Conservation (phyloP, 2,888 invertebrate genomes). For the Dasypogon diadema region DNA sequence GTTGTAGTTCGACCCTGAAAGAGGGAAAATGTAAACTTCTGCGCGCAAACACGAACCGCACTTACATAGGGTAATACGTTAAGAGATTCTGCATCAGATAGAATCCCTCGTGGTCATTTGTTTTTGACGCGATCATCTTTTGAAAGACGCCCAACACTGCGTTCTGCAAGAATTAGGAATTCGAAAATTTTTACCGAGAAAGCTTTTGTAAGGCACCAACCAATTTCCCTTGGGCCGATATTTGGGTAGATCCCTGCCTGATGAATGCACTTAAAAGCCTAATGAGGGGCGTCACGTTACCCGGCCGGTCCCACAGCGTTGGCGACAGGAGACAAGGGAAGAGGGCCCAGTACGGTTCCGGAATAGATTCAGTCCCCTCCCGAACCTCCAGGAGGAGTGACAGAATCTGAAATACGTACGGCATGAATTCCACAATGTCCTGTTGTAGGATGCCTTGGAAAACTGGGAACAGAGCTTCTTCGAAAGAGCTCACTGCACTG, state of each 20-base stretch:
- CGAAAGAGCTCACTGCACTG: slow-evolving; percentile 85
- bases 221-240: slow-evolving; percentile 78
- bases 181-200: not conserved
- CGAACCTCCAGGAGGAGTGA: slow-evolving; percentile 89
- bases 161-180: slow-evolving; percentile 69
- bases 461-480: slow-evolving; percentile 92
- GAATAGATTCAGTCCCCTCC: slow-evolving; percentile 70
- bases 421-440: slow-evolving; percentile 94
- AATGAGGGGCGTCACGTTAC: slow-evolving; percentile 94
- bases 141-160: slow-evolving; percentile 95
- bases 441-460: slow-evolving; percentile 95
- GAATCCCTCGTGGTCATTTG: slow-evolving; percentile 97
- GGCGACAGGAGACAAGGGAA: slow-evolving; percentile 92
- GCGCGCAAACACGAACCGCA: slow-evolving; percentile 58
- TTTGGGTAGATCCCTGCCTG: slow-evolving; percentile 77
- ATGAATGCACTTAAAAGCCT: slow-evolving; percentile 91
- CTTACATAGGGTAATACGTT: slow-evolving; percentile 84
- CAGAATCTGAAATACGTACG: slow-evolving; percentile 98
- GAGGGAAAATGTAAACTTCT: not conserved
- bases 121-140: slow-evolving; percentile 94
- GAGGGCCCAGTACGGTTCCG: slow-evolving; percentile 88
- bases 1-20: slow-evolving; percentile 77
- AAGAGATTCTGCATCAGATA: slow-evolving; percentile 88
- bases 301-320: slow-evolving; percentile 91
- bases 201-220: slow-evolving; percentile 69